Evolutionary conservation across 2,113 vertebrate genomes (phyloP).

Genomic region (Mormoops blainvillei): DNA sequence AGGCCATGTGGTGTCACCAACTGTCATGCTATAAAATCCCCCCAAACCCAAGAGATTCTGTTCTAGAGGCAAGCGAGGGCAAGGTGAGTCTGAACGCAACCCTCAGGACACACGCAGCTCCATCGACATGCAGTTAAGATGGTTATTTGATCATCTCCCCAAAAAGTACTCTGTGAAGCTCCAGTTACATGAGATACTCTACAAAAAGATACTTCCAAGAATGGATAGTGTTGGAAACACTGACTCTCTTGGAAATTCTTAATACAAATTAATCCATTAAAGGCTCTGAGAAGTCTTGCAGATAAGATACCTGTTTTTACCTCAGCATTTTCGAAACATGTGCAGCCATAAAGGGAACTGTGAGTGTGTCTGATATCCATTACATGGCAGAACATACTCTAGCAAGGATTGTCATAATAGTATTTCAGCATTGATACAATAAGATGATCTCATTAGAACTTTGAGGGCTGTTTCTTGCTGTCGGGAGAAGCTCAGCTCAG

Average conservation of each 20-base stretch:
- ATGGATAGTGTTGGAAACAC: neutral
- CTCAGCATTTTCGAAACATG: neutral
- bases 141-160: neutral
- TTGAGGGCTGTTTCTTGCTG: neutral
- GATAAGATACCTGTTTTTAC: neutral
- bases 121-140: accelerated
- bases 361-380: neutral
- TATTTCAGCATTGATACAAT: neutral
- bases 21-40: neutral
- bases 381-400: neutral
- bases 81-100: neutral
- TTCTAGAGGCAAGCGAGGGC: neutral
- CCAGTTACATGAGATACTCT: neutral
- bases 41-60: neutral
- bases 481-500: neutral
- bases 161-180: neutral
- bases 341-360: neutral
- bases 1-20: neutral
- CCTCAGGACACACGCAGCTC: neutral
- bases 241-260: neutral
- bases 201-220: neutral
- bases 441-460: neutral
- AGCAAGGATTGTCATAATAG: neutral
- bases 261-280: neutral
- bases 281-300: neutral